Evolutionary conservation across 2,888 invertebrate genomes (phyloP), one percentile per base, ranked within the genome.

Genomic region (Poecilus cupreus): DNA sequence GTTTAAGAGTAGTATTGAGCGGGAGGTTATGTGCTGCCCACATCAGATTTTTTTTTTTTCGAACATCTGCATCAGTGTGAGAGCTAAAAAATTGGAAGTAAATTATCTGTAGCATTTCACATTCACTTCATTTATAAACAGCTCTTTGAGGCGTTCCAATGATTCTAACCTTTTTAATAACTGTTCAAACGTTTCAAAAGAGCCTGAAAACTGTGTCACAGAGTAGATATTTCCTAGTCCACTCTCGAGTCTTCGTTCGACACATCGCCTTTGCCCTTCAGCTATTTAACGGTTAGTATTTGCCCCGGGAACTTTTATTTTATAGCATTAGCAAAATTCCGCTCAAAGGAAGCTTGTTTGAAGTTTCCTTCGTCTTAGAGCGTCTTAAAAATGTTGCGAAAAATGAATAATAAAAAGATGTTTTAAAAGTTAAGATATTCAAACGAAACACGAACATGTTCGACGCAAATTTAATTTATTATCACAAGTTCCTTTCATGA

Each of bases 371-470:
- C 57, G 57, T 57, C 24, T 57, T n/a, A 57, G 57, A 57, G 26
- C 60, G 13, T 60, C 60, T 60, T 60, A 60, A 60, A 60, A 60
- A 54, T 60, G 60, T 60, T 43, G 43, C 43, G 60, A 60, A 60
- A 60, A 60, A 60, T 60, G 60, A 60, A 60, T 60, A 60, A 60
- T 60, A 60, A 60, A 60, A 60, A 60, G 26, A 10, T 60, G 60
- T 60, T 60, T 60, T n/a, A 60, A 60, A 60, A 60, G 60, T 60
- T 60, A 60, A 60, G 26, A 60, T 60, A 60, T 60, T 60, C 60
- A 60, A 60, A 60, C 24, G 26, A 60, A 60, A 60, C 26, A 22
- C 22, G 24, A 60, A 60, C 22, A 60, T 22, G 26, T 60, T 60
- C 60, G 22, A 60, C 60, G 22, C n/a, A n/a, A n/a, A n/a, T n/a